These are phyloP conservation scores for Xylophagus ater DNA, from an alignment of 2,888 invertebrate genomes.

Conservation along the genomic window DNA sequence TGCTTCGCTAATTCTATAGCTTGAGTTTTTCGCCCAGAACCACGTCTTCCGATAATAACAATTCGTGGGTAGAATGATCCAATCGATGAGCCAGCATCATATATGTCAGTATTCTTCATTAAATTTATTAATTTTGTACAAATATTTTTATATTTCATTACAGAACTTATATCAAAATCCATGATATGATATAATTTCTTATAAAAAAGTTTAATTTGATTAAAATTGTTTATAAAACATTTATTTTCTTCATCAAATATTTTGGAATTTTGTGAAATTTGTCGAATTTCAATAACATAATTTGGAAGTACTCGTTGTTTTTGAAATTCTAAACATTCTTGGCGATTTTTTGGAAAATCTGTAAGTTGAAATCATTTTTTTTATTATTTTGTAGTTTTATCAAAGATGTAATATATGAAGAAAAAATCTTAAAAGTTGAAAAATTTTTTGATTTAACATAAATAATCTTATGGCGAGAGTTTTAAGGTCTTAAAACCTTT, in stretches of 20 bases:
- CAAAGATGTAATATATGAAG: no score
- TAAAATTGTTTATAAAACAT: slow-evolving; percentile 2
- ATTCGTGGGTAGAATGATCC: slow-evolving; percentile 38
- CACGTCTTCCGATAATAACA: slow-evolving; percentile 45
- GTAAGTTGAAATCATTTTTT: no score
- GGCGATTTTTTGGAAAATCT: slow-evolving; percentile 19
- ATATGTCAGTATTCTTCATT: slow-evolving; percentile 9
- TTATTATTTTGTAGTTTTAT: no score
- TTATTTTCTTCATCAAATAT: slow-evolving; percentile 3
- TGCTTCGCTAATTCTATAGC: slow-evolving; percentile 41
- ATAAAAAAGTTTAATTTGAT: slow-evolving; percentile 12
- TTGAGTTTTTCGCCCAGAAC: slow-evolving; percentile 45
- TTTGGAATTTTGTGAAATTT: slow-evolving; percentile 9
- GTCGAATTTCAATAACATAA: slow-evolving; percentile 14
- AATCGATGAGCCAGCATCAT: neutral
- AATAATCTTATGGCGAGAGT: no score
- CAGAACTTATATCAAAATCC: slow-evolving; percentile 1
- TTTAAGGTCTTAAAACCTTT: no score
- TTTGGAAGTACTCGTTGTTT: slow-evolving; percentile 12
- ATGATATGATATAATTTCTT: slow-evolving; percentile 7
- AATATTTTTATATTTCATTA: slow-evolving; percentile 1
- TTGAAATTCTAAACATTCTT: slow-evolving; percentile 12
- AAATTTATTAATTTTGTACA: slow-evolving; percentile 10
- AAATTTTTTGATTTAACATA: no score
- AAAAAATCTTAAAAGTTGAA: no score